These are phyloP conservation scores for Plemyria rubiginata DNA, from an alignment of 2,888 invertebrate genomes.

Conservation along the genomic window DNA sequence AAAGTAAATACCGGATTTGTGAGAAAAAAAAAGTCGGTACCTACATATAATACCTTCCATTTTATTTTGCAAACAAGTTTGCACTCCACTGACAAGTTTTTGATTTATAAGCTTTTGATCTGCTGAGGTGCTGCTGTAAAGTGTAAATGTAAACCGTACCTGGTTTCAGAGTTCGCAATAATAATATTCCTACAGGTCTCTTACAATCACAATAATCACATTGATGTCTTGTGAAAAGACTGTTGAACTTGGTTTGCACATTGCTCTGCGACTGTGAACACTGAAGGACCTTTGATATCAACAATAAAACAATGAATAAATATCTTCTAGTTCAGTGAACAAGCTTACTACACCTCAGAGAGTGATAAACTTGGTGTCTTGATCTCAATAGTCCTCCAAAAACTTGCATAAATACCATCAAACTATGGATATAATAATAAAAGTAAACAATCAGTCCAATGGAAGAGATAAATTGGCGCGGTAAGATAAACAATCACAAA, in stretches of 20 bases:
- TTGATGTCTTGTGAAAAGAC: background rate
- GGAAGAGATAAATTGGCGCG: constrained; percentile 84
- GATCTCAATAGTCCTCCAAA: background rate
- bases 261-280: constrained; percentile 6
- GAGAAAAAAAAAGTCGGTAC: no score
- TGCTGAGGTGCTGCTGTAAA: no score
- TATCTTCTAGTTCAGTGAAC: background rate
- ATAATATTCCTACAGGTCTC: no score
- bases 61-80: no score
- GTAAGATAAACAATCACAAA: constrained; percentile 51
- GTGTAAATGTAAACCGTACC: no score
- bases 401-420: background rate
- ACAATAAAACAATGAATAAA: background rate
- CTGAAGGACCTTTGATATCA: constrained; percentile 9
- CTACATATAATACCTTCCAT: no score
- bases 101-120: no score
- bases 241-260: constrained; percentile 1
- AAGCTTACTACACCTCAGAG: background rate
- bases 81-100: no score
- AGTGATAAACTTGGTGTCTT: background rate
- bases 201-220: no score
- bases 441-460: constrained; percentile 82
- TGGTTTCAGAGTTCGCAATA: no score
- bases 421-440: constrained; percentile 77
- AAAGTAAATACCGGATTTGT: no score